A percentile compares a stretch with the other conserved stretches of the same genome.
Evolutionary conservation across 2,888 invertebrate species (phyloP).

Genomic region (Athrips mouffetella): DNA sequence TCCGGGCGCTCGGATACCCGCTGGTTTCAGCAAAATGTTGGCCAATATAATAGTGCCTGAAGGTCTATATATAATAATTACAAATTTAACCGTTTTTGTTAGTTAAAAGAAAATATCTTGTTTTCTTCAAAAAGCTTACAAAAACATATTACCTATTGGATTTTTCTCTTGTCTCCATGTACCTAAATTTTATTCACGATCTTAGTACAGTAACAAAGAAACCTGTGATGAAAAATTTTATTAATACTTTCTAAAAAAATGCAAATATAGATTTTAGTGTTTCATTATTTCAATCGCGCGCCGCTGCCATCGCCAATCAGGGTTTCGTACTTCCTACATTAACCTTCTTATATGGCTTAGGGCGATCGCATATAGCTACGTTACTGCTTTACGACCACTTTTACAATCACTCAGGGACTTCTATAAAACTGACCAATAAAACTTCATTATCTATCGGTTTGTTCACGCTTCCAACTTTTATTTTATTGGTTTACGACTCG

Average conservation of each 20-base stretch:
- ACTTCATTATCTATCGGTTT: conserved; percentile 76
- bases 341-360: conserved; percentile 20
- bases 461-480: conserved; percentile 73
- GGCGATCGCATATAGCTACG: conserved; percentile 40
- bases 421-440: conserved; percentile 78
- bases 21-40: conserved; percentile 6
- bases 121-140: no score
- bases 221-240: no score
- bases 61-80: neutral
- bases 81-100: no score
- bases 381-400: conserved; percentile 37
- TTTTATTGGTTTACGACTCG: conserved; percentile 70
- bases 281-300: no score
- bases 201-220: no score
- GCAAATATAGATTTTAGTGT: no score
- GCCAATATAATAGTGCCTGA: neutral
- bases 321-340: conserved; percentile 32
- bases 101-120: no score
- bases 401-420: conserved; percentile 68
- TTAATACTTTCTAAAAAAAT: no score
- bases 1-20: no score
- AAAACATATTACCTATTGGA: no score
- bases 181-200: no score
- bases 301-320: conserved; percentile 44
- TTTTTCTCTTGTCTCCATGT: no score